Percentiles rank a stretch among this genome's conserved stretches.
Conservation (phyloP, 2,113 vertebrate genomes). For the Xerus inauris region DNA sequence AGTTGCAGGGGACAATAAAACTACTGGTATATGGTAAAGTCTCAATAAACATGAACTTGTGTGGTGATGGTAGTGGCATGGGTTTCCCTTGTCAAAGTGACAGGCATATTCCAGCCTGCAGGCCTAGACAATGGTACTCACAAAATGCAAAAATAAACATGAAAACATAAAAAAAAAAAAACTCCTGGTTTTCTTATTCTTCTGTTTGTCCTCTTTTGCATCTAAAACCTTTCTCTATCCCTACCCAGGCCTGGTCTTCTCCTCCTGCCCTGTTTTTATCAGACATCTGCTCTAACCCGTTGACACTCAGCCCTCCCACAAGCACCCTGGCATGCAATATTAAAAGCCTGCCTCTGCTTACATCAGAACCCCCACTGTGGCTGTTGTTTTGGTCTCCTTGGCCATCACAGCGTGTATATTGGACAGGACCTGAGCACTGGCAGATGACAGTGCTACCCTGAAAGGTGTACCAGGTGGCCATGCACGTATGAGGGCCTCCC, state of each 20-base stretch:
- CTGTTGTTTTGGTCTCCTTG: background rate
- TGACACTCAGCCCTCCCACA: background rate
- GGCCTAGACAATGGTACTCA: background rate
- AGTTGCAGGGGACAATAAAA: background rate
- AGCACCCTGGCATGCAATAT: background rate
- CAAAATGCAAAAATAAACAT: background rate
- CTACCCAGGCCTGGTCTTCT: background rate
- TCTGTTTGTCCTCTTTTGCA: background rate
- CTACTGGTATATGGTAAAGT: background rate
- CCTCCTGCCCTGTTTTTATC: background rate
- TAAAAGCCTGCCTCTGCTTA: background rate
- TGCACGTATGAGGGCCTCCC: background rate
- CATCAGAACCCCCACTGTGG: background rate
- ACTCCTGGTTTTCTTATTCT: background rate
- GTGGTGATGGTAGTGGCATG: rapidly evolving
- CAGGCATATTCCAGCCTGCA: background rate
- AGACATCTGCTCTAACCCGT: background rate
- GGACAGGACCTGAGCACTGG: background rate
- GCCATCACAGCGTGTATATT: too few species aligned
- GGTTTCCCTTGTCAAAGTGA: background rate
- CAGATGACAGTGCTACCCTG: background rate
- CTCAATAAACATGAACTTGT: background rate
- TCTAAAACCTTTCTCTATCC: background rate
- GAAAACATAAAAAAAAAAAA: background rate
- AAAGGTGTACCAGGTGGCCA: background rate